phyloP scores from a whole-genome alignment of 1,140 invertebrate genomes.

The Pararge aegeria region DNA sequence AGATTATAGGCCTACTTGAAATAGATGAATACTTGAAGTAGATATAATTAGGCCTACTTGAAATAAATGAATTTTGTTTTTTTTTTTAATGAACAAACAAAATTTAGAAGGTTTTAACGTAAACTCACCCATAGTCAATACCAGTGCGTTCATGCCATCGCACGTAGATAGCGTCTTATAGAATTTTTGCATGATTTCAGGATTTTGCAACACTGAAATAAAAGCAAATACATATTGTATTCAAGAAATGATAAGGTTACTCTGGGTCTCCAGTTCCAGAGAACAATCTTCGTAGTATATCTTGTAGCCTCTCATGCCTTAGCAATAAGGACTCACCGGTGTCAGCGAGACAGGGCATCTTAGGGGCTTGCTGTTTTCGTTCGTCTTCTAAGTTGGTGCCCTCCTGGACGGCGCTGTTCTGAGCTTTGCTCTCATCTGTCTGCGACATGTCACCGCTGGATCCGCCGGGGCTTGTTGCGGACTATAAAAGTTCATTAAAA shows the following conservation, averaged over 20 bases:
- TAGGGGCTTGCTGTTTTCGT: slow-evolving; percentile 64
- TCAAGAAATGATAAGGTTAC: too few species aligned
- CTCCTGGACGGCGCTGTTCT: slow-evolving; percentile 76
- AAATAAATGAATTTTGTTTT: too few species aligned
- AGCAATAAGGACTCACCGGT: slow-evolving; percentile 79
- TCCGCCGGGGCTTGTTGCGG: slow-evolving; percentile 26
- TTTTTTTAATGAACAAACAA: too few species aligned
- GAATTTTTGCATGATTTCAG: slow-evolving; percentile 90
- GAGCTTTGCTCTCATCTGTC: slow-evolving; percentile 90
- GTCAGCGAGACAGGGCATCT: slow-evolving; percentile 86
- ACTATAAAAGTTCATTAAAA: slow-evolving; percentile 13
- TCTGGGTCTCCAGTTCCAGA: too few species aligned
- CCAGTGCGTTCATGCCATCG: slow-evolving; percentile 83
- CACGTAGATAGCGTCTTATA: slow-evolving; percentile 87
- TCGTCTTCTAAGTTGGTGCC: slow-evolving; percentile 68
- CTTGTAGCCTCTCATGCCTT: too few species aligned
- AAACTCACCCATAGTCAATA: slow-evolving; percentile 63
- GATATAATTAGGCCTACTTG: too few species aligned
- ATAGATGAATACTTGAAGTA: too few species aligned
- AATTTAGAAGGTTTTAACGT: too few species aligned
- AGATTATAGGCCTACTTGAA: too few species aligned
- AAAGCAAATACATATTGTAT: background rate
- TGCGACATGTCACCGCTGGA: slow-evolving; percentile 78
- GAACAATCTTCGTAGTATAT: too few species aligned
- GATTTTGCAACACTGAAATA: slow-evolving; percentile 85